Conservation (phyloP, 53 echinoderm and acorn worm genomes). For the Holothuria leucospilota region DNA sequence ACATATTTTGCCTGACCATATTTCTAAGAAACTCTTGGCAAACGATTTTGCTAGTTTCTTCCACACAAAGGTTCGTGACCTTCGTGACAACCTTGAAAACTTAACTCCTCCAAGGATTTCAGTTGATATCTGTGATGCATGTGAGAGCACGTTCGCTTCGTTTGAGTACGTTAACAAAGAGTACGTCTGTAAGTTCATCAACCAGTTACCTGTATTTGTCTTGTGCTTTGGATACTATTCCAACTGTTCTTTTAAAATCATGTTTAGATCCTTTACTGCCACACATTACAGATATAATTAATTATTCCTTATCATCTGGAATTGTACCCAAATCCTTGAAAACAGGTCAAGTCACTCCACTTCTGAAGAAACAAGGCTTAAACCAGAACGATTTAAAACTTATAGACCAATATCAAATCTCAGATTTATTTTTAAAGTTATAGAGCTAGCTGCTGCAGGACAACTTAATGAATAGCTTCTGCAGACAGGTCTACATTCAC, state of each 20-base stretch:
- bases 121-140: not conserved
- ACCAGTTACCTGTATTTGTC: not conserved
- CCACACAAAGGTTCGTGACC: slow-evolving; percentile 5
- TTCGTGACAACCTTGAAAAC: slow-evolving; percentile 12
- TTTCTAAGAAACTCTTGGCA: not conserved
- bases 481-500: too few relatives aligned
- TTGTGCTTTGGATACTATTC: slow-evolving; percentile 16
- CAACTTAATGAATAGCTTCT: too few relatives aligned
- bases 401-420: too few relatives aligned
- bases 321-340: too few relatives aligned
- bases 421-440: too few relatives aligned
- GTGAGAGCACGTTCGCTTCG: slow-evolving; percentile 1
- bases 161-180: not conserved
- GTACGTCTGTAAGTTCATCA: not conserved
- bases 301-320: too few relatives aligned
- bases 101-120: not conserved
- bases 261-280: too few relatives aligned
- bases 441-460: too few relatives aligned
- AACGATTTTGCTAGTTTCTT: slow-evolving; percentile 1
- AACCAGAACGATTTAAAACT: slow-evolving; percentile 44
- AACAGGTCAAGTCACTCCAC: slow-evolving; percentile 25
- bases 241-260: slow-evolving; percentile 19
- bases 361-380: slow-evolving; percentile 39
- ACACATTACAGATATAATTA: too few relatives aligned
- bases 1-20: too few relatives aligned